Evolutionary conservation across 2,888 invertebrate species (phyloP).

Genomic region (Aspidiotus rigidus): DNA sequence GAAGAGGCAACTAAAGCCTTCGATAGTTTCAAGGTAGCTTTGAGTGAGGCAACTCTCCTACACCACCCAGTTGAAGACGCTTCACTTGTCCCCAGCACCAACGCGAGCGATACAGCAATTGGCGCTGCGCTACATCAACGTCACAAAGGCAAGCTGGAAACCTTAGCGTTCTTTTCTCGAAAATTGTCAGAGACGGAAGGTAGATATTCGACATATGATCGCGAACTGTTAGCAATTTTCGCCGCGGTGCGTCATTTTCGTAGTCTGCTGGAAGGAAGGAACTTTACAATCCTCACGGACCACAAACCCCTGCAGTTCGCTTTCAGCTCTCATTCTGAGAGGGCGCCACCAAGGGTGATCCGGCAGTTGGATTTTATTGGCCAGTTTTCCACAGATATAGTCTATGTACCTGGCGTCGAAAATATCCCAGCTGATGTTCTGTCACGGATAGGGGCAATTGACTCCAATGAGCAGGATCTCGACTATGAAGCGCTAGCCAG

Average conservation of each 20-base stretch:
- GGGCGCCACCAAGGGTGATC: slow-evolving; percentile 22
- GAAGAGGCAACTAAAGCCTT: slow-evolving; percentile 37
- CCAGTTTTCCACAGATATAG: slow-evolving; percentile 33
- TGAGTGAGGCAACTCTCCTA: slow-evolving; percentile 40
- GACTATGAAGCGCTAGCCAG: slow-evolving; percentile 6
- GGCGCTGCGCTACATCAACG: slow-evolving; percentile 42
- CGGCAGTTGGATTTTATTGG: no score
- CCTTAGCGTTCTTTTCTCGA: slow-evolving; percentile 34
- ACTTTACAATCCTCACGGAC: slow-evolving; percentile 30
- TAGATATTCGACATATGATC: no score
- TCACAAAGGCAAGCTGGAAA: neutral
- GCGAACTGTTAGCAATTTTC: no score
- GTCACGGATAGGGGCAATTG: slow-evolving; percentile 31
- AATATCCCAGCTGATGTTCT: slow-evolving; percentile 33
- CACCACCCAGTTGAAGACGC: slow-evolving; percentile 40
- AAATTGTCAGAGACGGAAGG: slow-evolving; percentile 17
- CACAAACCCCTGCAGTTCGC: no score
- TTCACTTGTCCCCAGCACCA: slow-evolving; percentile 40
- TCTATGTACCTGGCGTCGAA: slow-evolving; percentile 24
- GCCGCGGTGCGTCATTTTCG: slow-evolving; percentile 28
- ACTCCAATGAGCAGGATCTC: neutral
- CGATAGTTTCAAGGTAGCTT: slow-evolving; percentile 38
- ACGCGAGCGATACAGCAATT: no score
- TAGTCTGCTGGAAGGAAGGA: slow-evolving; percentile 35
- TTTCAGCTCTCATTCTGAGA: no score